Conservation (phyloP, 2,797 vertebrate genomes). For the Bryconaethiops microstoma region DNA sequence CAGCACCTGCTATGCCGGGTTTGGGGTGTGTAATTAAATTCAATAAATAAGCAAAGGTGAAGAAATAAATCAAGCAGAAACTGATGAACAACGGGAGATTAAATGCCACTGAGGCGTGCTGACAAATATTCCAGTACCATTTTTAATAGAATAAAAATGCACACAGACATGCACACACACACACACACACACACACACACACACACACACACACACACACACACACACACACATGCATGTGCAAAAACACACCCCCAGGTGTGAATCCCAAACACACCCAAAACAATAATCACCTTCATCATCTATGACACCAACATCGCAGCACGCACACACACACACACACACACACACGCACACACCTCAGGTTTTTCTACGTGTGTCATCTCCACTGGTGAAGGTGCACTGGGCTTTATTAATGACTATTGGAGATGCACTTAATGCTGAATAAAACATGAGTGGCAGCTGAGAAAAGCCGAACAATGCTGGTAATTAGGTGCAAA, state of each 20-base stretch:
- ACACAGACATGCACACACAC: too few species aligned
- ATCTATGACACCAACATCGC: slow-evolving; percentile 44
- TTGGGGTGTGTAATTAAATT: slow-evolving; percentile 83
- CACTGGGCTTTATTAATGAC: slow-evolving; percentile 79
- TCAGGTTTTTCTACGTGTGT: slow-evolving; percentile 45
- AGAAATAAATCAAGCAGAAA: slow-evolving; percentile 84
- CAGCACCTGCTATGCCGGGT: slow-evolving; percentile 72
- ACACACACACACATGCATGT: slow-evolving; percentile 51
- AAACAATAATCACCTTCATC: slow-evolving; percentile 49
- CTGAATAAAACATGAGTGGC: slow-evolving; percentile 84
- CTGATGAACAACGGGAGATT: slow-evolving; percentile 85
- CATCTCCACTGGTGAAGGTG: slow-evolving; percentile 67
- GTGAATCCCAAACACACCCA: slow-evolving; percentile 37
- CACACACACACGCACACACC: background rate
- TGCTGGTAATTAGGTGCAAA: slow-evolving; percentile 77
- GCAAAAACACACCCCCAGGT: slow-evolving; percentile 53
- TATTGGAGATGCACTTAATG: slow-evolving; percentile 80
- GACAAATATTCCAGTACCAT: slow-evolving; percentile 83
- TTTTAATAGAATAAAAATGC: slow-evolving; percentile 72
- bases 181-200: slow-evolving; percentile 59
- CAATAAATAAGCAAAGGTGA: slow-evolving; percentile 84
- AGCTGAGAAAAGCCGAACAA: slow-evolving; percentile 80
- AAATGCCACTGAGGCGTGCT: slow-evolving; percentile 83
- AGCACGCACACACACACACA: slow-evolving; percentile 60
- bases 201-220: slow-evolving; percentile 22